A percentile compares a stretch with the other conserved stretches of the same genome.
phyloP scores from a whole-genome alignment of 2,113 vertebrate species.

The Delphinapterus leucas region DNA sequence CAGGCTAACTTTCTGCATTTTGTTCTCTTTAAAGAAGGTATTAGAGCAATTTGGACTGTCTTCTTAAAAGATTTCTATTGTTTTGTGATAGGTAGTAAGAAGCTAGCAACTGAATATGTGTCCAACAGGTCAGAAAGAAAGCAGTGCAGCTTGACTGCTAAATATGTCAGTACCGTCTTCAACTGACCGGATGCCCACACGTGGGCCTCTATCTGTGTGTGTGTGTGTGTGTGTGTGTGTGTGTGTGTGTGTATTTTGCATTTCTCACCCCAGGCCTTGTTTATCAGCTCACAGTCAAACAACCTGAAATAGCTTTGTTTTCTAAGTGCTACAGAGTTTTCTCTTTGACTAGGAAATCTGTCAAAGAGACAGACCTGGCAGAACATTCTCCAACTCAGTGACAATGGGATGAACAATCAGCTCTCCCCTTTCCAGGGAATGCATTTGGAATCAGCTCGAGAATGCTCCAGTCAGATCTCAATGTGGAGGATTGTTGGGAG shows the following conservation, averaged over 20 bases:
- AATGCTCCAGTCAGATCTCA: conserved; percentile 61
- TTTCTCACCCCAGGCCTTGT: conserved; percentile 40
- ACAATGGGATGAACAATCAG: conserved; percentile 27
- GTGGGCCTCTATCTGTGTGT: neutral
- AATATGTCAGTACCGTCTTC: conserved; percentile 38
- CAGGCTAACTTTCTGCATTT: conserved; percentile 72
- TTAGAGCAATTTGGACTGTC: conserved; percentile 76
- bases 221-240: neutral
- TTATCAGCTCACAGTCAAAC: conserved; percentile 66
- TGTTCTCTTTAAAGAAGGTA: conserved; percentile 78
- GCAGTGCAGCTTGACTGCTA: conserved; percentile 72
- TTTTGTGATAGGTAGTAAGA: conserved; percentile 71
- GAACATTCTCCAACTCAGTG: conserved; percentile 7
- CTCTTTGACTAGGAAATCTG: conserved; percentile 44
- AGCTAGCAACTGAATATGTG: conserved; percentile 74
- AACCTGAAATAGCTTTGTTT: conserved; percentile 67
- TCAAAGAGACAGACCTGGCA: conserved; percentile 43
- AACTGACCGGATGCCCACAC: conserved; percentile 10
- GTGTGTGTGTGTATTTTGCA: neutral
- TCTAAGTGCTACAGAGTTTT: conserved; percentile 42
- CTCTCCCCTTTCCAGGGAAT: conserved; percentile 36
- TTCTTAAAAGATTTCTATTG: conserved; percentile 79
- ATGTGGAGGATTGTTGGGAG: conserved; percentile 47
- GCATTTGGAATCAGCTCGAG: conserved; percentile 43
- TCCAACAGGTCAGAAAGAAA: conserved; percentile 78